Conservation (phyloP, 2,888 invertebrate species). For the Bellardia pandia region DNA sequence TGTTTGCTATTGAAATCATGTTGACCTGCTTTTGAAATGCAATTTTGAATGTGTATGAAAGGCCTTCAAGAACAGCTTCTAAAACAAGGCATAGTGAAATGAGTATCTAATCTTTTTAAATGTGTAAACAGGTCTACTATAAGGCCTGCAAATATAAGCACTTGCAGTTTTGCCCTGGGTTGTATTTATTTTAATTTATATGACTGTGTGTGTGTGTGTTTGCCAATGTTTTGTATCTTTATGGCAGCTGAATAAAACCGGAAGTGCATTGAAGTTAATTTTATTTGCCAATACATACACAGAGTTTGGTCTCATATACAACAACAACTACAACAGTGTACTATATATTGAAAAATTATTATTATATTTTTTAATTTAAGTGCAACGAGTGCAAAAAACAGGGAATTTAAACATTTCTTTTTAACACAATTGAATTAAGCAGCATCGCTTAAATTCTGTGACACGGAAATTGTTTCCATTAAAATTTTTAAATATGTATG, state of each 20-base stretch:
- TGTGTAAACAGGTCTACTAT: too few species aligned
- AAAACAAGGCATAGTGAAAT: too few species aligned
- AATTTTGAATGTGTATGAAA: too few species aligned
- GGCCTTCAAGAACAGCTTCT: too few species aligned
- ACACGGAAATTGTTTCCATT: conserved; percentile 65
- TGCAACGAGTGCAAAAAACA: conserved; percentile 6
- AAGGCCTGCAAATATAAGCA: too few species aligned
- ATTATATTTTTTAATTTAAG: conserved; percentile 20
- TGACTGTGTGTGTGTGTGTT: conserved; percentile 7
- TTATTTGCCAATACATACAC: conserved; percentile 62
- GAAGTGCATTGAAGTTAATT: conserved; percentile 68
- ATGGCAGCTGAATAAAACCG: conserved; percentile 20
- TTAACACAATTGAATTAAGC: conserved; percentile 32
- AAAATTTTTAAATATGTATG: conserved; percentile 33
- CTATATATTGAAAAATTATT: conserved; percentile 27
- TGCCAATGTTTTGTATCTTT: conserved; percentile 23
- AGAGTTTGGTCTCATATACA: neutral
- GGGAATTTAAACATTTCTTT: conserved; percentile 31
- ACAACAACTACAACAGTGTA: neutral
- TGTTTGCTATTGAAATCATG: too few species aligned
- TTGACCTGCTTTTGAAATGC: too few species aligned
- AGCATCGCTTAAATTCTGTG: conserved; percentile 11
- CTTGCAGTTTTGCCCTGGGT: too few species aligned
- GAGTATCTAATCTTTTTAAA: too few species aligned
- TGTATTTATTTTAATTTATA: conserved; percentile 36